Evolutionary conservation across 2,113 vertebrate genomes (phyloP).

Genomic region (Okapia johnstoni): DNA sequence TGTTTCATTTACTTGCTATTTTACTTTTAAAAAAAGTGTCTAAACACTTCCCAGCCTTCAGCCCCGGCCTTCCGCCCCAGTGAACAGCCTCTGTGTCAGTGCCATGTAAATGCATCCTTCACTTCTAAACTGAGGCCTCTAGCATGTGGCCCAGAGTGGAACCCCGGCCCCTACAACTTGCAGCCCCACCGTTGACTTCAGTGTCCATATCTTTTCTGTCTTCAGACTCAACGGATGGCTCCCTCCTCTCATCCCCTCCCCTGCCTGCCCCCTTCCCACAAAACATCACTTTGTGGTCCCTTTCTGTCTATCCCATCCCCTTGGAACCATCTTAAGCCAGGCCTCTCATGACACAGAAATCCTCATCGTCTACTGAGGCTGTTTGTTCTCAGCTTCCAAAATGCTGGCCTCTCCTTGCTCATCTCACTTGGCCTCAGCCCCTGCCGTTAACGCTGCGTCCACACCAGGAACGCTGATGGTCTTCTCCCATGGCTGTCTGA

Average conservation of each 20-base stretch:
- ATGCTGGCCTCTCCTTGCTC: not conserved
- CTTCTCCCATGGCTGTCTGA: not conserved
- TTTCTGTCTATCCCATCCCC: not conserved
- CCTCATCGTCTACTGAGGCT: not conserved
- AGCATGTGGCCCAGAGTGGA: not conserved
- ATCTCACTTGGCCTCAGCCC: not conserved
- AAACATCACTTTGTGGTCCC: not conserved
- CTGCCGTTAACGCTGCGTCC: not conserved
- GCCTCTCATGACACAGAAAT: not conserved
- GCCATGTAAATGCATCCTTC: too few relatives aligned
- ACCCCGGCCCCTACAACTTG: fast-evolving
- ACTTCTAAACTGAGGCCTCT: not conserved
- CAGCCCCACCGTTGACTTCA: not conserved
- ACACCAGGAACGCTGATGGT: not conserved
- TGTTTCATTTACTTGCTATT: not conserved
- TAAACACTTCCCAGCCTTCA: not conserved
- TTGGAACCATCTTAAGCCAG: not conserved
- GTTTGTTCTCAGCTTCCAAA: not conserved
- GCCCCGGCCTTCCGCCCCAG: not conserved
- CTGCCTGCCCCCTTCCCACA: not conserved
- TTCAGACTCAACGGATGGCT: not conserved
- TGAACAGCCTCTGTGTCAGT: not conserved
- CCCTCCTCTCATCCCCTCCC: not conserved
- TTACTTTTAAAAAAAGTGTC: not conserved
- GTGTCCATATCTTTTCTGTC: not conserved